Evolutionary conservation across 1,140 invertebrate species (phyloP).

Genomic region (Hypothenemus hampei): DNA sequence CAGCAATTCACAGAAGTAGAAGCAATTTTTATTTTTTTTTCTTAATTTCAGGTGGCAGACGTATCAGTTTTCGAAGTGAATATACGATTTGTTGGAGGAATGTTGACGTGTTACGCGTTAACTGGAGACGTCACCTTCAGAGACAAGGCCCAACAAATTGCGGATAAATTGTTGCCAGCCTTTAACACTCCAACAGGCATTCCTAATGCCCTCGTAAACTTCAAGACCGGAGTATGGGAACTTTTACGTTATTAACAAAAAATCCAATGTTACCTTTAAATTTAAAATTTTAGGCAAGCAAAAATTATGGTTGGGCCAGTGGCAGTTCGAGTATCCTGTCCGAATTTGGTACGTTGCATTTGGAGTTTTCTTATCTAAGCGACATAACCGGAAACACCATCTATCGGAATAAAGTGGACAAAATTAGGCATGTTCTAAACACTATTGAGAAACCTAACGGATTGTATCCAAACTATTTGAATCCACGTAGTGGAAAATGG

Average conservation of each 20-base stretch:
- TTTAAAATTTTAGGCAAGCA: slow-evolving; percentile 61
- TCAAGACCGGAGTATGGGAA: slow-evolving; percentile 71
- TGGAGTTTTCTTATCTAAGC: slow-evolving; percentile 95
- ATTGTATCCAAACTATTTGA: slow-evolving; percentile 96
- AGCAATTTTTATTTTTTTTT: not conserved
- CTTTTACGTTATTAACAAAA: not conserved
- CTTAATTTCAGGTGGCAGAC: slow-evolving; percentile 66
- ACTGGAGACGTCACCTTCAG: slow-evolving; percentile 93
- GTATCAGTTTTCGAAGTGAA: slow-evolving; percentile 98
- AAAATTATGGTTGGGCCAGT: slow-evolving; percentile 97
- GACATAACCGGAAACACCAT: slow-evolving; percentile 89
- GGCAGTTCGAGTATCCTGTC: slow-evolving; percentile 95
- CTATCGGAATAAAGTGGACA: slow-evolving; percentile 81
- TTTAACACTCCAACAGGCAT: slow-evolving; percentile 98
- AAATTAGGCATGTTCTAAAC: slow-evolving; percentile 78
- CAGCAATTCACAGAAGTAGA: no score
- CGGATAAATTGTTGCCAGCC: slow-evolving; percentile 90
- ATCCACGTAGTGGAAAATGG: slow-evolving; percentile 95
- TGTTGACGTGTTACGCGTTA: slow-evolving; percentile 82
- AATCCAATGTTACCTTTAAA: not conserved
- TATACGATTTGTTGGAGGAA: slow-evolving; percentile 94
- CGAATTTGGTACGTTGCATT: slow-evolving; percentile 94
- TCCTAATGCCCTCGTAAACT: slow-evolving; percentile 89
- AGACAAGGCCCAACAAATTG: slow-evolving; percentile 89
- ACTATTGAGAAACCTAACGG: slow-evolving; percentile 87